These are phyloP conservation scores for Caenorhabditis angaria DNA, from an alignment of 2,888 invertebrate genomes.

Conservation along the genomic window DNA sequence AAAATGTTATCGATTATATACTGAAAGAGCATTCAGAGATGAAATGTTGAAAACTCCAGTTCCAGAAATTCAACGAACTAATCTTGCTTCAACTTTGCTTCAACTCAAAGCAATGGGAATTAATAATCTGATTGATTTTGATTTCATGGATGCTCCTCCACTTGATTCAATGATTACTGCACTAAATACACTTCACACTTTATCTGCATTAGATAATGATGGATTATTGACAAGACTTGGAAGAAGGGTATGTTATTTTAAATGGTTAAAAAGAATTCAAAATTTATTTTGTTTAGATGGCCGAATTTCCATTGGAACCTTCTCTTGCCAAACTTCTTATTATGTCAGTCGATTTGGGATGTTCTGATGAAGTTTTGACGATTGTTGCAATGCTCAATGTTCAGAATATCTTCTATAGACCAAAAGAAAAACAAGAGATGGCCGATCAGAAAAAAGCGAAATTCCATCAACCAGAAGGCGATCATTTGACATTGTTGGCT, in stretches of 20 bases:
- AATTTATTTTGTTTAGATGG: constrained; percentile 93
- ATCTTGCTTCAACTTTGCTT: constrained; percentile 92
- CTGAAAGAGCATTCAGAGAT: constrained; percentile 93
- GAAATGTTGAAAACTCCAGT: constrained; percentile 98
- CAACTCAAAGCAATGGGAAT: constrained; percentile 99
- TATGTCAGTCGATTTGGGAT: constrained; percentile 96
- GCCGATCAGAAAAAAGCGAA: constrained; percentile 99
- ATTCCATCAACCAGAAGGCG: constrained; percentile 98
- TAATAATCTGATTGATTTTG: constrained; percentile 95
- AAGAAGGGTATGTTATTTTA: constrained; percentile 75
- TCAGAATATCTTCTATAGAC: constrained; percentile 93
- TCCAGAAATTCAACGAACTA: constrained; percentile 97
- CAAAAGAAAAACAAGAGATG: constrained; percentile 88
- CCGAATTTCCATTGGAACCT: constrained; percentile 97
- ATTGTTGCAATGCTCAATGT: constrained; percentile 99
- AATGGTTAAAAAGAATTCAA: background rate
- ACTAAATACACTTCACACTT: constrained; percentile 91
- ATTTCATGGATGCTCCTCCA: constrained; percentile 99
- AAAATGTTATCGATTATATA: constrained; percentile 94
- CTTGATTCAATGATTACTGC: constrained; percentile 89
- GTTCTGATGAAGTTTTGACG: constrained; percentile 96
- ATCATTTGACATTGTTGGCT: constrained; percentile 93
- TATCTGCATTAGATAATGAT: constrained; percentile 90
- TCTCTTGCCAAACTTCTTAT: constrained; percentile 97
- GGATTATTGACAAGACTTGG: constrained; percentile 77